phyloP scores from a whole-genome alignment of 2,113 vertebrate species.

The Polypterus senegalus region DNA sequence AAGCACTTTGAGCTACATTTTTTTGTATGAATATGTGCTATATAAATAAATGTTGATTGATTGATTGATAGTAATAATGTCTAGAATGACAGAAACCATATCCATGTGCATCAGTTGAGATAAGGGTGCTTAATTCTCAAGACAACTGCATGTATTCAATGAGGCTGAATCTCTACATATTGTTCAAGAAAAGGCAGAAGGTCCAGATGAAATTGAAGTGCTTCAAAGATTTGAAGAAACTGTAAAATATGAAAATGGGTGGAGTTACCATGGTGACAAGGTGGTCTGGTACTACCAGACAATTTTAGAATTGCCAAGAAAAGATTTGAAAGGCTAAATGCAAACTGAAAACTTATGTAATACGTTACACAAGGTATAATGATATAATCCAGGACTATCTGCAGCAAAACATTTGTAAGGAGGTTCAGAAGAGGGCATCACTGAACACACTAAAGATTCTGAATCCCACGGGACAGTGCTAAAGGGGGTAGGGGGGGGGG shows the following conservation, averaged over 20 bases:
- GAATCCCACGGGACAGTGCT: too few species aligned
- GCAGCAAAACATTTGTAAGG: not conserved
- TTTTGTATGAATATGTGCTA: too few species aligned
- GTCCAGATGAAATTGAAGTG: not conserved
- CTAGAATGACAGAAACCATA: not conserved
- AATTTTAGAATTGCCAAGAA: slow-evolving; percentile 7
- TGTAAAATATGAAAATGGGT: not conserved
- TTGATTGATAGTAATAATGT: too few species aligned
- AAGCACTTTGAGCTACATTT: too few species aligned
- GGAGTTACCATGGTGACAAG: slow-evolving; percentile 1
- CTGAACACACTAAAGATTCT: too few species aligned
- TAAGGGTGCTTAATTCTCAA: not conserved
- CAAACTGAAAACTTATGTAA: slow-evolving; percentile 1
- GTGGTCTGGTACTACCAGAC: not conserved
- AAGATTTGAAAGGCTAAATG: not conserved
- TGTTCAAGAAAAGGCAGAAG: not conserved
- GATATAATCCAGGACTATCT: not conserved
- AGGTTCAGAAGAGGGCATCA: not conserved
- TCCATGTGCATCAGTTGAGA: not conserved
- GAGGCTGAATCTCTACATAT: slow-evolving; percentile 1
- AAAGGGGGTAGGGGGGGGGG: slow-evolving; percentile 5
- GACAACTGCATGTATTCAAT: not conserved
- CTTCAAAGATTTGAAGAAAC: slow-evolving; percentile 1
- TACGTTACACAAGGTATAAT: not conserved
- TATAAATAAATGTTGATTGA: too few species aligned